phyloP scores from a whole-genome alignment of 2,797 vertebrate species.

The Bradypodion ventrale region DNA sequence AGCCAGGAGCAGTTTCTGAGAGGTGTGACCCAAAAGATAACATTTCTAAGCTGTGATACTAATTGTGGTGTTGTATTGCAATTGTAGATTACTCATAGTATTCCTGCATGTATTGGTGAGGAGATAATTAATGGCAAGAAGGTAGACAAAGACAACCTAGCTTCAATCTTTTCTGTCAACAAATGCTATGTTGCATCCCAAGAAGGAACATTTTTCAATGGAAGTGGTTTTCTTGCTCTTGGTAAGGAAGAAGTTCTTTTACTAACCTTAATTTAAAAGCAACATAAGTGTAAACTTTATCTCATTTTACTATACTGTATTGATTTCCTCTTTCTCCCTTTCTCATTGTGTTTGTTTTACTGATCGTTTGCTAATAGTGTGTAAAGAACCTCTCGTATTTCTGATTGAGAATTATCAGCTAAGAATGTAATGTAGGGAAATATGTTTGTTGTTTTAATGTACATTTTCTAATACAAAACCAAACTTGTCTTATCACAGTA shows the following conservation, averaged over 20 bases:
- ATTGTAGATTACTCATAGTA: slow-evolving; percentile 84
- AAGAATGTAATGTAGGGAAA: not conserved
- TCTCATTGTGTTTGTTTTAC: slow-evolving; percentile 8
- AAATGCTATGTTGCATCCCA: slow-evolving; percentile 84
- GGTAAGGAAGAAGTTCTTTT: slow-evolving; percentile 74
- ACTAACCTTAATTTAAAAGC: slow-evolving; percentile 7
- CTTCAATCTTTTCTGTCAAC: slow-evolving; percentile 76
- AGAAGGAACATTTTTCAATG: slow-evolving; percentile 89
- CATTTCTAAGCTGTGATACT: not conserved
- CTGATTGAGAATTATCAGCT: not conserved
- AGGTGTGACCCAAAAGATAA: not conserved
- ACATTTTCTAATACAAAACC: not conserved
- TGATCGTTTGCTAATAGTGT: not conserved
- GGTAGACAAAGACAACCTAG: slow-evolving; percentile 73
- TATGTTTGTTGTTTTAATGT: not conserved
- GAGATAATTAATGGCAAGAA: slow-evolving; percentile 80
- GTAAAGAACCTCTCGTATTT: not conserved
- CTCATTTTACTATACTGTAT: not conserved
- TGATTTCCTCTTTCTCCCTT: not conserved
- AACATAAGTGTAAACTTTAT: not conserved
- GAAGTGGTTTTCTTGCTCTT: slow-evolving; percentile 86
- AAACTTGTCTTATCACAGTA: no score
- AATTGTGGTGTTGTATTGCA: slow-evolving; percentile 7
- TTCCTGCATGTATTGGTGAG: slow-evolving; percentile 84
- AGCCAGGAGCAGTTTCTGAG: not conserved